A percentile compares a stretch with the other conserved stretches of the same genome.
These are phyloP conservation scores for Brassicogethes aeneus DNA, from an alignment of 2,888 invertebrate genomes.

Conservation along the genomic window DNA sequence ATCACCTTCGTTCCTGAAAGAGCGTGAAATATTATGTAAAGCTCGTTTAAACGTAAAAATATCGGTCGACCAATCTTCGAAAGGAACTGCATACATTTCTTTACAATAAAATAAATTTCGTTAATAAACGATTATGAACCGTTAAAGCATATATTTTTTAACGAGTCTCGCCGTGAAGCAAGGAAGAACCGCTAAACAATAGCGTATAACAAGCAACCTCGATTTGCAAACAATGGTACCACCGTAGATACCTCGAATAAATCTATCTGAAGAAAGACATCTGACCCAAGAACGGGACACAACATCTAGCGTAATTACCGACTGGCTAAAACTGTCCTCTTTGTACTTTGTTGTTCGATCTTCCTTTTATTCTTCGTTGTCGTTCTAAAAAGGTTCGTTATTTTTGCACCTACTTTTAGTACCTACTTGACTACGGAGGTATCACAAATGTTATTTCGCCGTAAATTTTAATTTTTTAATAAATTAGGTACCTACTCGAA, in stretches of 20 bases:
- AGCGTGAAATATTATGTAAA: too few species aligned
- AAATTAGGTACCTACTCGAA: too few species aligned
- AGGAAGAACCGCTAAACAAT: constrained; percentile 34
- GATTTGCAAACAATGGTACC: constrained; percentile 41
- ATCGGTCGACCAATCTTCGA: background rate
- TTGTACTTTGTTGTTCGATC: too few species aligned
- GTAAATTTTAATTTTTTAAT: too few species aligned
- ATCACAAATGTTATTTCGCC: too few species aligned
- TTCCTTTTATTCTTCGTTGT: too few species aligned
- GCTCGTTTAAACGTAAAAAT: background rate
- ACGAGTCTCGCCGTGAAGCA: constrained; percentile 23
- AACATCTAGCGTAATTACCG: constrained; percentile 23
- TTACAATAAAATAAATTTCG: constrained; percentile 15
- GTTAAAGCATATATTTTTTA: constrained; percentile 25
- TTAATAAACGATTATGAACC: constrained; percentile 24
- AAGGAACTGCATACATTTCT: constrained; percentile 7
- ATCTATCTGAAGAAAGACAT: constrained; percentile 31
- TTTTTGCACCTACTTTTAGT: too few species aligned
- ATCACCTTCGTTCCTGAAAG: too few species aligned
- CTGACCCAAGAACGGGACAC: constrained; percentile 29
- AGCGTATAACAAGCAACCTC: constrained; percentile 34
- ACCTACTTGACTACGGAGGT: too few species aligned
- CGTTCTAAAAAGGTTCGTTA: too few species aligned
- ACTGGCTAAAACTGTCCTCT: background rate
- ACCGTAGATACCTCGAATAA: constrained; percentile 30